Conservation (phyloP, 2,888 invertebrate genomes). For the Tinea pellionella region DNA sequence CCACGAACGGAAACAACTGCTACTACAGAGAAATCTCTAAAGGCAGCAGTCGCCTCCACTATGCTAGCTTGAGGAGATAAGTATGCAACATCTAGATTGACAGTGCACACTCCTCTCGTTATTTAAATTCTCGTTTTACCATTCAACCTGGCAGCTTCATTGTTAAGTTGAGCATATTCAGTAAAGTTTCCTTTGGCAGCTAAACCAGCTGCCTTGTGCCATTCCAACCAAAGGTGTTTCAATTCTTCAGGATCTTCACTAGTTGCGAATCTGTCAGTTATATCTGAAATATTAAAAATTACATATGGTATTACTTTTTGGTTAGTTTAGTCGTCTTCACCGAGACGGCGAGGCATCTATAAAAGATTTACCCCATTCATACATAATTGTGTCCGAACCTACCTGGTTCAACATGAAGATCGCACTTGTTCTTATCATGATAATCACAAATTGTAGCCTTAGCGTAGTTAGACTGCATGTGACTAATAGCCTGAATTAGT, state of each 20-base stretch:
- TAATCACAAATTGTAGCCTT: constrained; percentile 82
- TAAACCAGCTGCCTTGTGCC: constrained; percentile 74
- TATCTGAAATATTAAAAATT: constrained; percentile 44
- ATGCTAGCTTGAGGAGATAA: too few species aligned
- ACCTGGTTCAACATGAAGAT: constrained; percentile 81
- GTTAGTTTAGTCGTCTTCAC: too few species aligned
- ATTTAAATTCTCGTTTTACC: constrained; percentile 30
- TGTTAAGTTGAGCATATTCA: constrained; percentile 66
- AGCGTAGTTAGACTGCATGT: constrained; percentile 82
- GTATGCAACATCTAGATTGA: too few species aligned
- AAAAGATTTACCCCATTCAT: too few species aligned
- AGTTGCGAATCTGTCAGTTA: constrained; percentile 66
- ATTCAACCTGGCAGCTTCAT: constrained; percentile 71
- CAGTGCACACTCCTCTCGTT: too few species aligned
- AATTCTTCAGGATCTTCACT: constrained; percentile 76
- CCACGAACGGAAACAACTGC: too few species aligned
- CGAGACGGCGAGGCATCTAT: too few species aligned
- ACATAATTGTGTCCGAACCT: too few species aligned
- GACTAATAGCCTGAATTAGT: constrained; percentile 70
- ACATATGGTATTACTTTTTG: too few species aligned
- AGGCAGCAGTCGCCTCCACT: too few species aligned
- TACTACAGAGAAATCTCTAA: too few species aligned
- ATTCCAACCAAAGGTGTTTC: constrained; percentile 75
- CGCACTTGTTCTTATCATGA: constrained; percentile 72
- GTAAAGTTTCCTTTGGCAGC: constrained; percentile 60